Conservation (phyloP, 1,140 invertebrate genomes). For the Bicyclus anynana region DNA sequence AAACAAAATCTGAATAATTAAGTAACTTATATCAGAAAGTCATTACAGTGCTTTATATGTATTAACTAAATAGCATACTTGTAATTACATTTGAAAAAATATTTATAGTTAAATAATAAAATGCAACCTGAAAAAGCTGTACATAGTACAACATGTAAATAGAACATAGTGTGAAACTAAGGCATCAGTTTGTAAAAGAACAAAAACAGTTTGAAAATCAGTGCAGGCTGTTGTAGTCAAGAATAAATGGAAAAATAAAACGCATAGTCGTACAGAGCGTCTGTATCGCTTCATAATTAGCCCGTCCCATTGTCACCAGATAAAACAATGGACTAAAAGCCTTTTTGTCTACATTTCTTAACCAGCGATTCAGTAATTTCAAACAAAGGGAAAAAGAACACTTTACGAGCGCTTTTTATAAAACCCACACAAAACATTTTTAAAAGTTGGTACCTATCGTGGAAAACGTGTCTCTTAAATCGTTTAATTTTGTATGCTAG, state of each 20-base stretch:
- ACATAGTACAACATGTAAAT: background rate
- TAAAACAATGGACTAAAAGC: constrained; percentile 29
- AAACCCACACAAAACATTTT: background rate
- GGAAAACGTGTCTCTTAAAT: too few species aligned
- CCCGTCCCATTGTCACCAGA: constrained; percentile 20
- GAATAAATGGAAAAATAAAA: constrained; percentile 1
- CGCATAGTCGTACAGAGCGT: constrained; percentile 3
- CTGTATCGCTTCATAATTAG: constrained; percentile 22
- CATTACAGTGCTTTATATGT: too few species aligned
- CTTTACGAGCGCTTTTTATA: background rate
- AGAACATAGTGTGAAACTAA: background rate
- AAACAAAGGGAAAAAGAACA: constrained; percentile 10
- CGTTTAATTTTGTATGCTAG: too few species aligned
- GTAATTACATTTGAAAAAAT: too few species aligned
- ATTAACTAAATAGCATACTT: too few species aligned
- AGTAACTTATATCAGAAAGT: too few species aligned
- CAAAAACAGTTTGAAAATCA: constrained; percentile 2
- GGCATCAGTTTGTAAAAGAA: background rate
- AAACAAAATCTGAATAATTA: too few species aligned
- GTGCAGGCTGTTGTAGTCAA: background rate
- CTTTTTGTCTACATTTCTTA: constrained; percentile 28
- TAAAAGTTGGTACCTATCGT: too few species aligned
- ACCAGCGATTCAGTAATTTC: constrained; percentile 22
- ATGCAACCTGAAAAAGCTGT: too few species aligned
- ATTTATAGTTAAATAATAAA: too few species aligned